Evolutionary conservation across 2,113 vertebrate genomes (phyloP).

Genomic region (Odocoileus virginianus): DNA sequence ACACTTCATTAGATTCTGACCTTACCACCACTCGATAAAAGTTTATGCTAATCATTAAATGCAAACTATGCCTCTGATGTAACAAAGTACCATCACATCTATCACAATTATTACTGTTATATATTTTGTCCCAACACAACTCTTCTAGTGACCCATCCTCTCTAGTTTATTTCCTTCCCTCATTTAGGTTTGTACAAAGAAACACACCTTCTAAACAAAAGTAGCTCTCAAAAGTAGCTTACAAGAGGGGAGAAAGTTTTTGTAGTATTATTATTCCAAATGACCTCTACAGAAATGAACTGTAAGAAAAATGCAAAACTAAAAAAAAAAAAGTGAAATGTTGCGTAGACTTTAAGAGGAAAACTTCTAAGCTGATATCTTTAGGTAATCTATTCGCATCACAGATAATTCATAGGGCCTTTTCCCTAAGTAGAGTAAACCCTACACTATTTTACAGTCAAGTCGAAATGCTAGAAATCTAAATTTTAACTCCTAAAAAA

Average conservation of each 20-base stretch:
- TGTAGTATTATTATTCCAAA: background rate
- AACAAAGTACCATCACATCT: background rate
- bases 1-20: background rate
- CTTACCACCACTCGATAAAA: slow-evolving; percentile 2
- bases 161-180: background rate
- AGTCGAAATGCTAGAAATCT: background rate
- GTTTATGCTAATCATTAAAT: background rate
- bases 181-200: background rate
- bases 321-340: background rate
- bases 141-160: background rate
- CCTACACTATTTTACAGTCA: background rate
- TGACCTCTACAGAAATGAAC: slow-evolving; percentile 2
- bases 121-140: background rate
- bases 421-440: background rate
- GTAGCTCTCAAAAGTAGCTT: background rate
- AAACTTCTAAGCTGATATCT: background rate
- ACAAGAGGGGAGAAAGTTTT: background rate
- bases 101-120: background rate
- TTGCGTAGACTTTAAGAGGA: background rate
- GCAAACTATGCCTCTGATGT: background rate
- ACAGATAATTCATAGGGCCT: background rate
- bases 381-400: background rate
- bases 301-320: slow-evolving; percentile 18
- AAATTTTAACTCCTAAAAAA: slow-evolving; percentile 16
- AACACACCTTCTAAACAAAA: background rate